Evolutionary conservation across 1,140 invertebrate species (phyloP), one percentile per base, ranked within the genome.

Genomic region (Eulimnadia texana): DNA sequence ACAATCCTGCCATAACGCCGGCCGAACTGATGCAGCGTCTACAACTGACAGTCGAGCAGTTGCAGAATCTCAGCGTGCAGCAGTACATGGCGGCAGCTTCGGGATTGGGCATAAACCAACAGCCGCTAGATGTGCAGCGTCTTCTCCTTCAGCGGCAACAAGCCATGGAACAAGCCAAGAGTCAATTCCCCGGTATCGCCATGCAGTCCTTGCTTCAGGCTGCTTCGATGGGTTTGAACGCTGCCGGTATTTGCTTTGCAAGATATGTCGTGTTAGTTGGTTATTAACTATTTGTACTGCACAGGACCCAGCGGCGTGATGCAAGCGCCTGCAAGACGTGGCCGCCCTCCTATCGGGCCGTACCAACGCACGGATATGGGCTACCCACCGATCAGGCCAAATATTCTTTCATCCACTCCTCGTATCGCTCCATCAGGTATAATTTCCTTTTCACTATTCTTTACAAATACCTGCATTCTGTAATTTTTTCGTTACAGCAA

Each of bases 11-110:
- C 22, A 28, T 61, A 6, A 54, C 22, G 28, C 50, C 29, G 3
- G 50, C 50, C 16, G 60, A 61, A n/a, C 50, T 61, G 42, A 22
- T 61, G 10, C 20, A 28, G 50, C 23, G 60, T 9, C 55, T 57
- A 3, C 55, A 33, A 13, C 13, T 57, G 16, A 33, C 28, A 13
- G 55, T 57, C n/a, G 55, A 57, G 13, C 55, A 57, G 20, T 20
- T 57, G 11, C 55, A 57, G 33, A 57, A 57, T 33, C 22, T 57
- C 10, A 29, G 20, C 33, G 55, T 57, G 16, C 55, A 28, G 55
- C 55, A 57, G 33, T 27, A 27, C 2, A 27, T 33, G 11, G 3
- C 24, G 27, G 53, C 53, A 22, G 53, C 53, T n/a, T 20, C 55
- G 1, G 55, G 27, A 20, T 20, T 20, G n/a, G 55, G 27, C 13